A percentile compares a stretch with the other conserved stretches of the same genome.
Evolutionary conservation across 2,888 invertebrate species (phyloP).

Genomic region (Tiliacea citrago): DNA sequence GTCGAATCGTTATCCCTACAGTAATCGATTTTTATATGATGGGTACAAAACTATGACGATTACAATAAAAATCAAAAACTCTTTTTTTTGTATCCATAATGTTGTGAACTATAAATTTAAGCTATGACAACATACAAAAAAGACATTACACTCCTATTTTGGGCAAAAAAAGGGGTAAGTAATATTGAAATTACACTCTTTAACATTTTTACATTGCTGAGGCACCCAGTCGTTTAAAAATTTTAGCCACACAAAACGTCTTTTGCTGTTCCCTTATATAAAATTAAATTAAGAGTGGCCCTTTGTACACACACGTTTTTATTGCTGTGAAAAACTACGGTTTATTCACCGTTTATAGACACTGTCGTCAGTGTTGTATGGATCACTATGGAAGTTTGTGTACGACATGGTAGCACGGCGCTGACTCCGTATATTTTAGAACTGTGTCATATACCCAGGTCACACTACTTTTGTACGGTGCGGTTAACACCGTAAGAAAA

Average conservation of each 20-base stretch:
- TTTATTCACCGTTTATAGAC: background rate
- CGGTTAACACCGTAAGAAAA: too few relatives aligned
- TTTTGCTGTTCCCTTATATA: background rate
- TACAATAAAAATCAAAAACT: background rate
- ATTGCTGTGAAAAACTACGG: background rate
- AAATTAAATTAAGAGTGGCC: background rate
- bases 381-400: background rate
- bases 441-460: too few relatives aligned
- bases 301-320: too few relatives aligned
- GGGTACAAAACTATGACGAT: background rate
- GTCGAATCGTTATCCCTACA: background rate
- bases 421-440: background rate
- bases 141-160: background rate
- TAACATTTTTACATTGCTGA: too few relatives aligned
- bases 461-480: too few relatives aligned
- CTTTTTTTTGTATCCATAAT: background rate
- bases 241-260: too few relatives aligned
- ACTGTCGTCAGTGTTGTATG: too few relatives aligned
- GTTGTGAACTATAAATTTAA: background rate
- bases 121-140: background rate
- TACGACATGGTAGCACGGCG: background rate
- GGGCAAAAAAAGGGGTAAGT: too few relatives aligned
- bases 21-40: slow-evolving; percentile 5
- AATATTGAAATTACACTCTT: background rate
- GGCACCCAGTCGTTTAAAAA: background rate